Evolutionary conservation across 2,888 invertebrate species (phyloP).

Genomic region (Eupeodes luniger): DNA sequence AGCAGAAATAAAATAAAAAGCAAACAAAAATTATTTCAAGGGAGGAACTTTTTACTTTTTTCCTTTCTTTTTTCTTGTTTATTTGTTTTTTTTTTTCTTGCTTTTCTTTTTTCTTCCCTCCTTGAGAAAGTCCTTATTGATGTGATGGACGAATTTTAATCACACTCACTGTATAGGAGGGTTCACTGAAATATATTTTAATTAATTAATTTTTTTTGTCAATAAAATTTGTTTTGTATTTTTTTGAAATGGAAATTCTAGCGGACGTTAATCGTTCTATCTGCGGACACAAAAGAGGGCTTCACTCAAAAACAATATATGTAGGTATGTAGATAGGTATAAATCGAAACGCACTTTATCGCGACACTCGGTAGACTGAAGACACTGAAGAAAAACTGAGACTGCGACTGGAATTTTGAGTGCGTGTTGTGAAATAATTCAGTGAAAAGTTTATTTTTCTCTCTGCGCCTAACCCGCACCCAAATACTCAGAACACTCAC

Average conservation of each 20-base stretch:
- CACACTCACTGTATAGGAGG: slow-evolving; percentile 18
- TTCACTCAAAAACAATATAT: slow-evolving; percentile 8
- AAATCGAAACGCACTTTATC: slow-evolving; percentile 72
- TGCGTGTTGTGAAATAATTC: slow-evolving; percentile 48
- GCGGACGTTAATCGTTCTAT: slow-evolving; percentile 15
- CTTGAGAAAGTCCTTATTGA: background rate
- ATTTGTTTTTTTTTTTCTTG: slow-evolving; percentile 30
- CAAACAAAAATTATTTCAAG: slow-evolving; percentile 2
- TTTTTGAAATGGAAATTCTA: slow-evolving; percentile 18
- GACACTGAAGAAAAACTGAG: slow-evolving; percentile 18
- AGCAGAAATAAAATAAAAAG: background rate
- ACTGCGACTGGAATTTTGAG: slow-evolving; percentile 30
- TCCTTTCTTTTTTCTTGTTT: slow-evolving; percentile 35
- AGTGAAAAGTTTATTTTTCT: slow-evolving; percentile 42
- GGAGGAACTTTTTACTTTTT: slow-evolving; percentile 19
- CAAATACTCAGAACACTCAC: slow-evolving; percentile 63
- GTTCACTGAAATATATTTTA: background rate
- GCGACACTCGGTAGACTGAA: slow-evolving; percentile 74
- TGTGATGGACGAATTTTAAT: slow-evolving; percentile 6
- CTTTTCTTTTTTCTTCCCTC: too few species aligned
- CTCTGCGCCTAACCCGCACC: slow-evolving; percentile 53
- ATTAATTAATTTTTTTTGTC: background rate
- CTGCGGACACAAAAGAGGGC: slow-evolving; percentile 5
- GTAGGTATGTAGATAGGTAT: background rate
- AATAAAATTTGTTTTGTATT: slow-evolving; percentile 44